phyloP scores from a whole-genome alignment of 2,888 invertebrate genomes.

The Amphipyra berbera region DNA sequence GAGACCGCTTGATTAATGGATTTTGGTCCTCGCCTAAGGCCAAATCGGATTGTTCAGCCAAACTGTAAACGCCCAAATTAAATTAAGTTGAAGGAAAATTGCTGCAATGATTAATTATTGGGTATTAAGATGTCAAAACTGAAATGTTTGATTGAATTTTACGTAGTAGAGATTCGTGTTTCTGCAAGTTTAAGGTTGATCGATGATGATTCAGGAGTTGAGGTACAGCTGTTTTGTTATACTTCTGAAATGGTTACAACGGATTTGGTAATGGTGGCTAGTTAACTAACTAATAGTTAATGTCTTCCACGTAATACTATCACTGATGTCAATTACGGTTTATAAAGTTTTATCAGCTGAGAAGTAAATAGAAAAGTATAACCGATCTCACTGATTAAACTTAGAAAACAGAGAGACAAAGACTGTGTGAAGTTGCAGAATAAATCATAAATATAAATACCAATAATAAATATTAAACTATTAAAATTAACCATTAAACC shows the following conservation, averaged over 20 bases:
- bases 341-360: too few relatives aligned
- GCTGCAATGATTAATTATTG: constrained; percentile 39
- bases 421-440: too few relatives aligned
- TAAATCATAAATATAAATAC: not conserved
- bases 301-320: not conserved
- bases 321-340: not conserved
- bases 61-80: constrained; percentile 20
- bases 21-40: constrained; percentile 9
- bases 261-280: not conserved
- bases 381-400: too few relatives aligned
- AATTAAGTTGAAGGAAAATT: constrained; percentile 30
- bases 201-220: not conserved
- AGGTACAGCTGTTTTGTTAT: not conserved
- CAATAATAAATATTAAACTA: not conserved
- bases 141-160: constrained; percentile 24
- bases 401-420: too few relatives aligned
- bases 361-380: too few relatives aligned
- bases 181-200: not conserved
- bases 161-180: not conserved
- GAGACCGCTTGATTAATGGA: constrained; percentile 36
- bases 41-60: constrained; percentile 14
- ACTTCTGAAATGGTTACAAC: not conserved
- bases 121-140: constrained; percentile 33
- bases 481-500: not conserved
- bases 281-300: not conserved